phyloP scores from a whole-genome alignment of 2,797 vertebrate genomes.

The Notamacropus eugenii region DNA sequence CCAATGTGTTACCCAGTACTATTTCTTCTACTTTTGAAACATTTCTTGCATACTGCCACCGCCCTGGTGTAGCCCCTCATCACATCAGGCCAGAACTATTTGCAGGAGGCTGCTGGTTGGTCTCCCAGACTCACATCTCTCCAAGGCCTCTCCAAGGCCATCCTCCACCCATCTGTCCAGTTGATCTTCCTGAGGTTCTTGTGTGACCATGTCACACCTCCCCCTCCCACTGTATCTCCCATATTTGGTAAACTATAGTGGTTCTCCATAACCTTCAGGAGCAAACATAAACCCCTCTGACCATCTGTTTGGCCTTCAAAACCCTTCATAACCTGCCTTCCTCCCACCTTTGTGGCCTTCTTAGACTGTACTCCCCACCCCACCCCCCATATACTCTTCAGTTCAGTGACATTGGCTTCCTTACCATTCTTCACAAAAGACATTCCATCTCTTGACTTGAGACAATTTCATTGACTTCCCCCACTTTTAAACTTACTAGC shows the following conservation, averaged over 20 bases:
- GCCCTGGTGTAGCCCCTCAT: neutral
- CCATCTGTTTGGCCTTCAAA: neutral
- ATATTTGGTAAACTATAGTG: neutral
- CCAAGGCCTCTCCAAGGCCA: fast-evolving
- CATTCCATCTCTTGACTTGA: neutral
- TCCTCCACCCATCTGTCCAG: neutral
- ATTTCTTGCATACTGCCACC: neutral
- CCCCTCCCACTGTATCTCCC: neutral
- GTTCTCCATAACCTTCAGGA: neutral
- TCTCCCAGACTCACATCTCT: neutral
- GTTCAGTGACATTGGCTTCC: neutral
- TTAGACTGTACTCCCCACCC: neutral
- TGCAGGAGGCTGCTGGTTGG: neutral
- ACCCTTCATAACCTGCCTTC: neutral
- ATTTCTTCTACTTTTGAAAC: neutral
- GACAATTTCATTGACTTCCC: neutral
- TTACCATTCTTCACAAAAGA: neutral
- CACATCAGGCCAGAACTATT: neutral
- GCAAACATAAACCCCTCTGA: neutral
- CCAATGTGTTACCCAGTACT: neutral
- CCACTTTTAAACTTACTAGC: neutral
- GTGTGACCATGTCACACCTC: neutral
- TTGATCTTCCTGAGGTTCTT: neutral
- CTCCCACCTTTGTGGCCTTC: neutral
- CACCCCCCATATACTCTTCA: neutral